These are phyloP conservation scores for Sylvietta virens DNA, from an alignment of 2,113 vertebrate species.

Conservation along the genomic window DNA sequence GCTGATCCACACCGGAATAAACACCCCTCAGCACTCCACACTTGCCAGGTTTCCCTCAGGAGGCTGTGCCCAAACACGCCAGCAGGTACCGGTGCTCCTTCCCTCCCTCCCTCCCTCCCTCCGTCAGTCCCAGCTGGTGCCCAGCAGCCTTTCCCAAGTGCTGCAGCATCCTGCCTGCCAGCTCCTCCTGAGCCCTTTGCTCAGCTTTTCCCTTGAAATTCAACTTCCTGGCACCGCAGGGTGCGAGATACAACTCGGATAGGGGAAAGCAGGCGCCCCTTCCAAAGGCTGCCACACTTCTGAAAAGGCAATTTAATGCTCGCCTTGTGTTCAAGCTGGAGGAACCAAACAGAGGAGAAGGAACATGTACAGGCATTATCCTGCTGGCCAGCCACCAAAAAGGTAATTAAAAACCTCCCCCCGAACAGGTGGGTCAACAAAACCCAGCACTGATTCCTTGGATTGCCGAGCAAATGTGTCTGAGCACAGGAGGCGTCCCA, in stretches of 20 bases:
- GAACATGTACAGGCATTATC: background rate
- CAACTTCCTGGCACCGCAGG: background rate
- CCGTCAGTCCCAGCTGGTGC: background rate
- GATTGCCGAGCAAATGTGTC: background rate
- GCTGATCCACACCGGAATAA: rapidly evolving
- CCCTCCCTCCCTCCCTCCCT: background rate
- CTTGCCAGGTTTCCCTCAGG: background rate
- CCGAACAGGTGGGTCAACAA: constrained; percentile 31
- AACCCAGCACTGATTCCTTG: background rate
- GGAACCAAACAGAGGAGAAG: constrained; percentile 12
- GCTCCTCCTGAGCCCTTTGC: background rate
- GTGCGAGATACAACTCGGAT: background rate
- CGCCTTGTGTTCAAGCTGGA: constrained; percentile 25
- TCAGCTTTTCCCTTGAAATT: background rate
- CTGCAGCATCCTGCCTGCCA: background rate
- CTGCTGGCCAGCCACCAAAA: constrained; percentile 44
- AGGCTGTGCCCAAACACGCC: rapidly evolving
- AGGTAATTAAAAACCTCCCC: constrained; percentile 62
- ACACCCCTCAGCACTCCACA: rapidly evolving
- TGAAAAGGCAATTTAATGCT: constrained; percentile 31
- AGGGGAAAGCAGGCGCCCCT: background rate
- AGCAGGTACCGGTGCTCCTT: rapidly evolving
- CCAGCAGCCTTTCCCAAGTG: background rate
- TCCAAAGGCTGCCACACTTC: background rate
- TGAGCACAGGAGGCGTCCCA: constrained; percentile 11